These are phyloP conservation scores for Eurytoma adleriae DNA, from an alignment of 2,888 invertebrate genomes.

Conservation along the genomic window DNA sequence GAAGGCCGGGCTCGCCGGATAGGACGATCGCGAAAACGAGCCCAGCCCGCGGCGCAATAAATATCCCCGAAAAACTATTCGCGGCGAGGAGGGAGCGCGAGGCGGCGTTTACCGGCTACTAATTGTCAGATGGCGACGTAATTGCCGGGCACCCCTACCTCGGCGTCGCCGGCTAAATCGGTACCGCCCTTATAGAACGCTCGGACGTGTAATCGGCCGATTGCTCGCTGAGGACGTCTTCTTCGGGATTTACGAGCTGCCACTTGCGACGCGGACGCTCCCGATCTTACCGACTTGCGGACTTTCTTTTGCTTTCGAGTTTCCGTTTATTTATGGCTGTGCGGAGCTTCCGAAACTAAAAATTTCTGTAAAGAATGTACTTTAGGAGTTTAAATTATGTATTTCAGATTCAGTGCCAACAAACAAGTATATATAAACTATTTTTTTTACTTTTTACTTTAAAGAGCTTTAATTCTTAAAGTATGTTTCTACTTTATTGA, in stretches of 20 bases:
- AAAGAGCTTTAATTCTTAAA: too few relatives aligned
- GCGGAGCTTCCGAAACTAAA: background rate
- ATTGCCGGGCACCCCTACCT: constrained; percentile 66
- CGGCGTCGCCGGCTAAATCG: constrained; percentile 65
- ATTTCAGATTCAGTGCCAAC: too few relatives aligned
- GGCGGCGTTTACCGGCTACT: constrained; percentile 71
- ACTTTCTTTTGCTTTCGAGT: constrained; percentile 1
- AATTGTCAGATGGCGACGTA: constrained; percentile 74
- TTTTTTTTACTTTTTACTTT: too few relatives aligned
- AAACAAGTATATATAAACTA: too few relatives aligned
- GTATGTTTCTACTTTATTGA: too few relatives aligned
- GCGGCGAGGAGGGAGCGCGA: constrained; percentile 59
- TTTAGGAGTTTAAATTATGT: background rate
- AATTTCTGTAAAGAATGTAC: background rate
- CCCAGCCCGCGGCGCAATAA: constrained; percentile 62
- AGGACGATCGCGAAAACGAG: constrained; percentile 27
- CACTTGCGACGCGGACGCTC: constrained; percentile 6
- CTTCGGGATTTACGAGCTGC: background rate
- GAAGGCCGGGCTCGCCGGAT: background rate
- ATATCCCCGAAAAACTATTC: constrained; percentile 68
- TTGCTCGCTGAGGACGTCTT: constrained; percentile 29
- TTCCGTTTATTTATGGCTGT: background rate
- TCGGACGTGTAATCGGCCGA: constrained; percentile 59
- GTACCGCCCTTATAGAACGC: constrained; percentile 63
- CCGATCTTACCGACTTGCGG: background rate